Percentiles rank a stretch among this genome's conserved stretches.
Evolutionary conservation across 2,888 invertebrate species (phyloP).

Genomic region (Thumatha senex): DNA sequence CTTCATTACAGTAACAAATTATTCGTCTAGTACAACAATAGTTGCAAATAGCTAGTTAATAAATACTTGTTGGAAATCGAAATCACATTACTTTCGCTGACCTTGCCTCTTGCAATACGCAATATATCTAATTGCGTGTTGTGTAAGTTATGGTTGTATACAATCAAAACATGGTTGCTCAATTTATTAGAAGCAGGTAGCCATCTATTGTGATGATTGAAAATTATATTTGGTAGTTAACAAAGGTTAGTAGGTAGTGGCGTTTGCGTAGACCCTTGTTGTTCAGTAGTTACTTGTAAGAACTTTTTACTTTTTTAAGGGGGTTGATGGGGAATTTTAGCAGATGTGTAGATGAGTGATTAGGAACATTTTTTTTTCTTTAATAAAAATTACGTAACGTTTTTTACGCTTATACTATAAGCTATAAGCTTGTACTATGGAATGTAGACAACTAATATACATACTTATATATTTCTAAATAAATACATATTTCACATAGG

Average conservation of each 20-base stretch:
- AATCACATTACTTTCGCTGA: constrained; percentile 59
- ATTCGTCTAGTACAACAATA: neutral
- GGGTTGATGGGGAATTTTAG: neutral
- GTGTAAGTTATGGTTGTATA: constrained; percentile 48
- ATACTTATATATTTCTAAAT: no score
- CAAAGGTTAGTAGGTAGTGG: neutral
- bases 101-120: constrained; percentile 51
- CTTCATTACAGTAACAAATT: neutral
- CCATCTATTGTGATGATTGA: constrained; percentile 22
- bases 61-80: constrained; percentile 45
- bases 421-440: no score
- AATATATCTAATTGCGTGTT: constrained; percentile 59
- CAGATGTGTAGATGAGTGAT: no score
- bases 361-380: no score
- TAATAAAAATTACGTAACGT: no score
- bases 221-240: neutral
- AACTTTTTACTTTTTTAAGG: neutral
- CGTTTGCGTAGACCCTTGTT: neutral
- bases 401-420: no score
- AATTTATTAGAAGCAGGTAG: constrained; percentile 35
- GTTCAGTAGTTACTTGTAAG: no score
- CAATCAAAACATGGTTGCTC: constrained; percentile 59
- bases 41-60: constrained; percentile 10
- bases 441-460: no score
- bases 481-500: no score